phyloP scores from a whole-genome alignment of 2,113 vertebrate genomes.

The Bufo gargarizans region DNA sequence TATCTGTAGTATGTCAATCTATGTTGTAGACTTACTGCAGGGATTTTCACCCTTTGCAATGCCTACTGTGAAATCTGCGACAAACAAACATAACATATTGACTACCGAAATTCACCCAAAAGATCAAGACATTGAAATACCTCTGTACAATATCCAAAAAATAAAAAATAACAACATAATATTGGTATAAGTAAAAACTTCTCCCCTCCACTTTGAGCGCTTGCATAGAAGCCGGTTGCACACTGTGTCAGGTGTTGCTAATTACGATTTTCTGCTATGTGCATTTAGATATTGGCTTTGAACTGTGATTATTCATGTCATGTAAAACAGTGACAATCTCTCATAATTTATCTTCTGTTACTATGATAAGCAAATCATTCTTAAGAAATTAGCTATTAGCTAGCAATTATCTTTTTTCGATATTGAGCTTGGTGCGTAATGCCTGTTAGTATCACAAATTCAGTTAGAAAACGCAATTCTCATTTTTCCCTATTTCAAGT shows the following conservation, averaged over 20 bases:
- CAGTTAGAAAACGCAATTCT: background rate
- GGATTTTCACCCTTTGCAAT: too few relatives aligned
- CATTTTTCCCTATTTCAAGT: conserved; percentile 19
- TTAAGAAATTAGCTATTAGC: conserved; percentile 60
- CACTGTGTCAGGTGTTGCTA: conserved; percentile 57
- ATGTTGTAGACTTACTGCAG: too few relatives aligned
- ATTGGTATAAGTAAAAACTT: conserved; percentile 12
- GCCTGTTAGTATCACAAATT: conserved; percentile 17
- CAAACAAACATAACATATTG: too few relatives aligned
- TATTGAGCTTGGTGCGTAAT: conserved; percentile 42
- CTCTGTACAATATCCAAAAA: too few relatives aligned
- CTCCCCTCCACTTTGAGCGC: background rate
- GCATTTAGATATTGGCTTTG: conserved; percentile 55
- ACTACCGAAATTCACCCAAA: too few relatives aligned
- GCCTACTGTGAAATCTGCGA: too few relatives aligned
- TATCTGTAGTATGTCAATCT: too few relatives aligned
- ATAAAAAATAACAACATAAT: background rate
- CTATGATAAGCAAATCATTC: conserved; percentile 58
- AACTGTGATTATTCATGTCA: conserved; percentile 57
- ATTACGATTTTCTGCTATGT: conserved; percentile 56
- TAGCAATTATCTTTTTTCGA: conserved; percentile 51
- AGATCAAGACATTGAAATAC: too few relatives aligned
- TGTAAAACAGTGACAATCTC: conserved; percentile 55
- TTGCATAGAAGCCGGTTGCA: conserved; percentile 41
- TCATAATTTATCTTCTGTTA: conserved; percentile 55